Base-by-base conservation (phyloP, 2,113 vertebrate species). In the Elachura formosa region DNA sequence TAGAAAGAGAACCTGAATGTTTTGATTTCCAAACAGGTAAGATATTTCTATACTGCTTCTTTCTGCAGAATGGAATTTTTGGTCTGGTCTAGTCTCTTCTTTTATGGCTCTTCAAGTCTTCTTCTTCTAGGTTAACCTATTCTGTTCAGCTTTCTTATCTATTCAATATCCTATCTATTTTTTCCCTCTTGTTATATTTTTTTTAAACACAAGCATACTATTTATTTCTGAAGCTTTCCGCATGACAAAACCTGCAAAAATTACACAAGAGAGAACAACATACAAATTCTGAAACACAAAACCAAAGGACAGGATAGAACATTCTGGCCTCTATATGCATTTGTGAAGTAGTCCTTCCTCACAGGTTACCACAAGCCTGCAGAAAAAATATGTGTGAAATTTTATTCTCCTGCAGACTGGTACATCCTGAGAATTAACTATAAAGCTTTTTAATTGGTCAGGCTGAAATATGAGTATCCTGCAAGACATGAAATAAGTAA, bases 381-480 rank as follows among this genome's bases (percentile, higher is more conserved):
- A 49, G 24, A 56, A 80, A 85, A 23, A 67, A 18, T 0, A 36
- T 13, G 19, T 0, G 0, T n/a, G 36, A 38, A 66, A 51, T 67
- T 84, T 71, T 22, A 77, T 49, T 10, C 14, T 12, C 14, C 6
- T 34, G 11, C 7, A 38, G 6, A 48, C 23, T 56, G 34, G 40
- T 43, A 38, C 8, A 6, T 55, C 40, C 52, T 52, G 18, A 68
- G 22, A 68, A 69, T 31, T 20, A 21, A 64, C 28, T 38, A 20
- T 11, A 84, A 67, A 84, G 24, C 22, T 36, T 63, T 73, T 58
- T 71, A 75, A 58, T 4, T 36, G 24, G 10, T 10, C 24, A 63
- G 33, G 17, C 12, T 78, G 73, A 89, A 91, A 91, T 17, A 12
- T 0, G 9, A 89, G 28, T 38, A 61, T 9, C n/a, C 19, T 64